Evolutionary conservation across 2,888 invertebrate genomes (phyloP).

Genomic region (Melipona bicolor): DNA sequence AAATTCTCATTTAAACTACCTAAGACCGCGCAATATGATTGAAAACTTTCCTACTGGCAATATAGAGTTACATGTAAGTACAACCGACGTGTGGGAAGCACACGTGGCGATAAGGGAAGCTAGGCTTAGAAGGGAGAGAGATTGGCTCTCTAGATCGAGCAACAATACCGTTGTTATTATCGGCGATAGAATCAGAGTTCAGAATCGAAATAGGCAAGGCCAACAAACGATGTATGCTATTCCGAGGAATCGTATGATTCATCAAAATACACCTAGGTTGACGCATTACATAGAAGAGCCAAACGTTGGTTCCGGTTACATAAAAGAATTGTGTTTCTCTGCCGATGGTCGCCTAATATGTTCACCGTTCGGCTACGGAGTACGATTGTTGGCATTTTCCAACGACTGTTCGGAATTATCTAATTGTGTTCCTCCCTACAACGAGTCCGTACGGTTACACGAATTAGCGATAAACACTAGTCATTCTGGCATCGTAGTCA

Average conservation of each 20-base stretch:
- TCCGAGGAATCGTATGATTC: conserved; percentile 85
- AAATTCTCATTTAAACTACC: conserved; percentile 70
- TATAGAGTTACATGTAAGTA: conserved; percentile 82
- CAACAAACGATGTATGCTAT: conserved; percentile 81
- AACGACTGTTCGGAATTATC: conserved; percentile 92
- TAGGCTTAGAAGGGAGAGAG: conserved; percentile 85
- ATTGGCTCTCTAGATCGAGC: conserved; percentile 71
- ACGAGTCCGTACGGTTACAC: conserved; percentile 85
- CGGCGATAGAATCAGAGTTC: conserved; percentile 77
- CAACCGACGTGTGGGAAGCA: conserved; percentile 89
- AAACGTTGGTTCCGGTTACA: conserved; percentile 95
- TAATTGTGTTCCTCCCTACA: conserved; percentile 86
- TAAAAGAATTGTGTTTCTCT: conserved; percentile 96
- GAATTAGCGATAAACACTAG: conserved; percentile 90
- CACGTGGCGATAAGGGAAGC: conserved; percentile 88
- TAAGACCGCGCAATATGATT: conserved; percentile 73
- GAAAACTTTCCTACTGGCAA: conserved; percentile 79
- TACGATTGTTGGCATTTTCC: conserved; percentile 93
- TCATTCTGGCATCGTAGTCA: conserved; percentile 93
- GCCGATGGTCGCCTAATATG: conserved; percentile 95
- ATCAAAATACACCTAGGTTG: conserved; percentile 91
- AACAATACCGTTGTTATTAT: conserved; percentile 82
- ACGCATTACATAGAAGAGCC: conserved; percentile 94
- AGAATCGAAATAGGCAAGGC: conserved; percentile 75
- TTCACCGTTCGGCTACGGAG: conserved; percentile 94